These are phyloP conservation scores for Gordius sp. DNA, from an alignment of 2,888 invertebrate species.

Conservation along the genomic window DNA sequence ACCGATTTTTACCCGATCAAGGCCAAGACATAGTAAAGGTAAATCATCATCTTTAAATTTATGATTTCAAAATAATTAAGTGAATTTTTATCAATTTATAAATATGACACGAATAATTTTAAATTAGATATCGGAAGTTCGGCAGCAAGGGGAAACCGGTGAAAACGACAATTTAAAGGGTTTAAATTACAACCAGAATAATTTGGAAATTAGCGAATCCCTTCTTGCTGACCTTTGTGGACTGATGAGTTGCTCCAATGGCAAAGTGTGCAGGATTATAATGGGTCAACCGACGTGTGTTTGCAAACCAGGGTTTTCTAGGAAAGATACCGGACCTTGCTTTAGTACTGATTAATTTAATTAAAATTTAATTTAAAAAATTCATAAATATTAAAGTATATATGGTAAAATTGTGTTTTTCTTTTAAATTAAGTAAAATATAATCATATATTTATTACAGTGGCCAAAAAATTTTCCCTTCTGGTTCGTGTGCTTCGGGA, in stretches of 20 bases:
- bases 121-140: too few relatives aligned
- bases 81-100: too few relatives aligned
- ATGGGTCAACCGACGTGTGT: neutral
- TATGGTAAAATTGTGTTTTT: neutral
- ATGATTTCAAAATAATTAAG: too few relatives aligned
- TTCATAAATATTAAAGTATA: neutral
- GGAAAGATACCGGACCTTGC: neutral
- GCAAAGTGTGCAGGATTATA: neutral
- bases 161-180: too few relatives aligned
- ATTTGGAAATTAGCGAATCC: neutral
- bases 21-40: too few relatives aligned
- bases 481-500: neutral
- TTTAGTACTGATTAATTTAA: neutral
- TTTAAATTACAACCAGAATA: too few relatives aligned
- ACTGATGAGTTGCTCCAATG: neutral
- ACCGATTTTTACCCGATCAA: too few relatives aligned
- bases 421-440: neutral
- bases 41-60: too few relatives aligned
- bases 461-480: neutral
- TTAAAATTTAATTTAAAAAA: neutral
- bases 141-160: too few relatives aligned
- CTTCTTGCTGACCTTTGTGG: neutral
- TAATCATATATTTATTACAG: neutral
- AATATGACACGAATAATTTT: too few relatives aligned
- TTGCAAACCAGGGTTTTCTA: constrained; percentile 15